phyloP scores from a whole-genome alignment of 2,888 invertebrate species.

The Furcula furcula region DNA sequence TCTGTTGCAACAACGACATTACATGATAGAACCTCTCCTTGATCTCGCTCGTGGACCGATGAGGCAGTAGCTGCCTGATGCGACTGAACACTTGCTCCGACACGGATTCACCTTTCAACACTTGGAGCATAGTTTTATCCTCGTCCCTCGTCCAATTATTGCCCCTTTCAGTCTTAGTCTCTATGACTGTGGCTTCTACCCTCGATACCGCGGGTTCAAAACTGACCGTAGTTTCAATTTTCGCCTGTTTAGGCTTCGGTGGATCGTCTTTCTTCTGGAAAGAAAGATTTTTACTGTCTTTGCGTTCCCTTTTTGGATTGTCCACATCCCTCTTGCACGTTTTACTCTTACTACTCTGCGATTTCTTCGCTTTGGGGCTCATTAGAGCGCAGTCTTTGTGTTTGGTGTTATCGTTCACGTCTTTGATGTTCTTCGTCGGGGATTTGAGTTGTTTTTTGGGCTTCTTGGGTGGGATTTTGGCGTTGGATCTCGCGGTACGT shows the following conservation, averaged over 20 bases:
- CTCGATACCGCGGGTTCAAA: slow-evolving; percentile 22
- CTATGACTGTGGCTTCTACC: slow-evolving; percentile 15
- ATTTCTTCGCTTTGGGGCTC: slow-evolving; percentile 50
- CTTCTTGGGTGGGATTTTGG: slow-evolving; percentile 58
- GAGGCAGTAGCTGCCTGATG: slow-evolving; percentile 78
- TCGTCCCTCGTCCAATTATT: slow-evolving; percentile 89
- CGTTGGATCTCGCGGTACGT: slow-evolving; percentile 40
- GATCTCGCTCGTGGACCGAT: slow-evolving; percentile 81
- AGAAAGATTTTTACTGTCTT: slow-evolving; percentile 35
- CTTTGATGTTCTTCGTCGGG: slow-evolving; percentile 66
- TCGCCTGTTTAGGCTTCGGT: slow-evolving; percentile 45
- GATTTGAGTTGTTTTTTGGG: slow-evolving; percentile 65
- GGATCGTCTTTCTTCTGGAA: slow-evolving; percentile 40
- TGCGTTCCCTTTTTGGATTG: slow-evolving; percentile 38
- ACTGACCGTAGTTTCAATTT: slow-evolving; percentile 40
- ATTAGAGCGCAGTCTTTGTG: slow-evolving; percentile 51
- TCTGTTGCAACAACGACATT: slow-evolving; percentile 84
- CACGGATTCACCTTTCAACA: slow-evolving; percentile 85
- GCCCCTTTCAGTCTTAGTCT: slow-evolving; percentile 31
- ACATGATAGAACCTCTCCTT: slow-evolving; percentile 83
- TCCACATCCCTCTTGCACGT: slow-evolving; percentile 41
- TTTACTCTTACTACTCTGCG: slow-evolving; percentile 44
- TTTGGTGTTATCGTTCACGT: slow-evolving; percentile 67
- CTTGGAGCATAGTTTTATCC: slow-evolving; percentile 90
- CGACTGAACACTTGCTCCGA: slow-evolving; percentile 84